A percentile compares a stretch with the other conserved stretches of the same genome.
Evolutionary conservation across 2,797 vertebrate species (phyloP).

Genomic region (Macrochelys suwanniensis): DNA sequence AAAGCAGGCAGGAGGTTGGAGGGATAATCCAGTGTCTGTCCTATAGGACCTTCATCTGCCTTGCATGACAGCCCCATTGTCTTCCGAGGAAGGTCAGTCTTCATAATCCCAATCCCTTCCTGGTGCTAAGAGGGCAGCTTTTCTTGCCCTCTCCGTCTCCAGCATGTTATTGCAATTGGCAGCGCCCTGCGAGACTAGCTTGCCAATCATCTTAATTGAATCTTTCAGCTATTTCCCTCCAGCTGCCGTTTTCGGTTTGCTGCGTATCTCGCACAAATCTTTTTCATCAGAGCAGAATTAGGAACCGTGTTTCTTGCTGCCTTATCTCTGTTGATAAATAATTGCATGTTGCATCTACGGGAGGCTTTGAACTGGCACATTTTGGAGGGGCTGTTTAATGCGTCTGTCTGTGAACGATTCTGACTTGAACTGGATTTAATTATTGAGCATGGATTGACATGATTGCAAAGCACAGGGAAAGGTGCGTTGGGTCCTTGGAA

Average conservation of each 20-base stretch:
- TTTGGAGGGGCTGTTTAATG: constrained; percentile 16
- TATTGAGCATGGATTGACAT: constrained; percentile 22
- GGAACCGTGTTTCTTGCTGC: background rate
- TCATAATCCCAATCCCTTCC: background rate
- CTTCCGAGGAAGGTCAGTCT: background rate
- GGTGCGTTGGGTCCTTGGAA: constrained; percentile 29
- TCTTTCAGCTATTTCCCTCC: constrained; percentile 33
- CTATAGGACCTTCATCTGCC: fast-evolving
- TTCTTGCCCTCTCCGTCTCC: background rate
- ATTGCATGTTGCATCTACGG: constrained; percentile 3
- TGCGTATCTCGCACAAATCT: background rate
- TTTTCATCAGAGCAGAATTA: constrained; percentile 33
- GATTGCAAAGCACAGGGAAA: constrained; percentile 1
- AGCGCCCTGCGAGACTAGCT: constrained; percentile 3
- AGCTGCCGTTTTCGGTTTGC: constrained; percentile 28
- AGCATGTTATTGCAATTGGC: background rate
- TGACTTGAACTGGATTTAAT: constrained; percentile 56
- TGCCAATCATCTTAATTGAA: constrained; percentile 72
- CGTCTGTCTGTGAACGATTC: constrained; percentile 17
- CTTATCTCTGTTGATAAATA: constrained; percentile 63
- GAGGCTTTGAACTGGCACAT: constrained; percentile 26
- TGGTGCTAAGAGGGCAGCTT: background rate
- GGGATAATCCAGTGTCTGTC: background rate
- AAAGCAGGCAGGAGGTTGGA: background rate
- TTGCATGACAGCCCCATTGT: background rate